phyloP scores from a whole-genome alignment of 2,113 vertebrate species.

The Rhineura floridana region DNA sequence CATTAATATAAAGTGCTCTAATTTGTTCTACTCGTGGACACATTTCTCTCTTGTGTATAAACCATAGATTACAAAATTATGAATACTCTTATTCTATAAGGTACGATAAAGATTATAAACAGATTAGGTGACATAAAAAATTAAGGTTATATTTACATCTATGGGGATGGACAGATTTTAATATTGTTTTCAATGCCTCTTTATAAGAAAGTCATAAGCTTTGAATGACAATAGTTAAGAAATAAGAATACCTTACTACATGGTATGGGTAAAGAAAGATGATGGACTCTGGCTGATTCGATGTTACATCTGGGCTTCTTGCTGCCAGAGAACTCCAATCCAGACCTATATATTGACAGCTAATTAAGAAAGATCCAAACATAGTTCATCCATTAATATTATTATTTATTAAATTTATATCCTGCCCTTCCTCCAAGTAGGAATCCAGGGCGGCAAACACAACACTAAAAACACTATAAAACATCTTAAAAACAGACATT shows the following conservation, averaged over 20 bases:
- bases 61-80: not conserved
- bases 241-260: not conserved
- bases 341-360: too few species aligned
- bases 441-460: too few species aligned
- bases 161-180: not conserved
- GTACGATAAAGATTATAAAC: slow-evolving; percentile 12
- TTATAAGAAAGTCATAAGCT: not conserved
- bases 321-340: not conserved
- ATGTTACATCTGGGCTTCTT: not conserved
- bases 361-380: not conserved
- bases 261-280: not conserved
- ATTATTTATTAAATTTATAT: too few species aligned
- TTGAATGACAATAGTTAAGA: not conserved
- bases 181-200: not conserved
- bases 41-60: slow-evolving; percentile 37
- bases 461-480: too few species aligned
- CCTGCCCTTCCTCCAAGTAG: too few species aligned
- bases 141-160: not conserved
- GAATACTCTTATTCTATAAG: slow-evolving; percentile 33
- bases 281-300: not conserved
- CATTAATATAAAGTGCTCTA: slow-evolving; percentile 62
- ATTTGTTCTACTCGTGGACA: slow-evolving; percentile 49
- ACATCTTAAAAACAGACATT: too few species aligned
- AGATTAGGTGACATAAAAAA: slow-evolving; percentile 13
- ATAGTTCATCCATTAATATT: not conserved